Percentiles rank a stretch among this genome's conserved stretches.
Evolutionary conservation across 2,888 invertebrate species (phyloP).

Genomic region (Hydriomena furcata): DNA sequence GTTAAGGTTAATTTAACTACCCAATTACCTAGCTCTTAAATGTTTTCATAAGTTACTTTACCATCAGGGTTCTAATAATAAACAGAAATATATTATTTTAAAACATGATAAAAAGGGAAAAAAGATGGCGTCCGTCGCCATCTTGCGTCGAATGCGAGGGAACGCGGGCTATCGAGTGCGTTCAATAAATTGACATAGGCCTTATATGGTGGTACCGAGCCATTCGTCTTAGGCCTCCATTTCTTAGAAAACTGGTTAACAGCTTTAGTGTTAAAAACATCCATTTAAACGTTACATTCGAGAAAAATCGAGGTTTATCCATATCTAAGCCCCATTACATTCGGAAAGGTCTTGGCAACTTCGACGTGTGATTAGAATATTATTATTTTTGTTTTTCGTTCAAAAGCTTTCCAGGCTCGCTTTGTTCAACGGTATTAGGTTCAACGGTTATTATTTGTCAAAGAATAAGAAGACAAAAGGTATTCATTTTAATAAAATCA

Average conservation of each 20-base stretch:
- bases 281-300: too few species aligned
- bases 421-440: too few species aligned
- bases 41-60: slow-evolving; percentile 11
- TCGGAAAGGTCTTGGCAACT: too few species aligned
- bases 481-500: too few species aligned
- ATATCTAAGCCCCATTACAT: too few species aligned
- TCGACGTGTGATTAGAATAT: too few species aligned
- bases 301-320: too few species aligned
- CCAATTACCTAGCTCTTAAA: background rate
- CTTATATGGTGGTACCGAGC: slow-evolving; percentile 63
- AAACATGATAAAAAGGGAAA: slow-evolving; percentile 57
- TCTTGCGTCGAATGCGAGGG: slow-evolving; percentile 65
- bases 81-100: slow-evolving; percentile 51
- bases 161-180: slow-evolving; percentile 49
- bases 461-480: too few species aligned
- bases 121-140: slow-evolving; percentile 55
- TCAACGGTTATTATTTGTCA: too few species aligned
- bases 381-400: too few species aligned
- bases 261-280: background rate
- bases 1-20: too few species aligned
- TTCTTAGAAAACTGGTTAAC: slow-evolving; percentile 4
- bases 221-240: slow-evolving; percentile 55
- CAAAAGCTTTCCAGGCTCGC: too few species aligned
- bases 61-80: slow-evolving; percentile 42
- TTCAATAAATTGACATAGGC: slow-evolving; percentile 78